Evolutionary conservation across 2,113 vertebrate species (phyloP), one percentile per base, ranked within the genome.

Genomic region (Brachionichthys hirsutus): DNA sequence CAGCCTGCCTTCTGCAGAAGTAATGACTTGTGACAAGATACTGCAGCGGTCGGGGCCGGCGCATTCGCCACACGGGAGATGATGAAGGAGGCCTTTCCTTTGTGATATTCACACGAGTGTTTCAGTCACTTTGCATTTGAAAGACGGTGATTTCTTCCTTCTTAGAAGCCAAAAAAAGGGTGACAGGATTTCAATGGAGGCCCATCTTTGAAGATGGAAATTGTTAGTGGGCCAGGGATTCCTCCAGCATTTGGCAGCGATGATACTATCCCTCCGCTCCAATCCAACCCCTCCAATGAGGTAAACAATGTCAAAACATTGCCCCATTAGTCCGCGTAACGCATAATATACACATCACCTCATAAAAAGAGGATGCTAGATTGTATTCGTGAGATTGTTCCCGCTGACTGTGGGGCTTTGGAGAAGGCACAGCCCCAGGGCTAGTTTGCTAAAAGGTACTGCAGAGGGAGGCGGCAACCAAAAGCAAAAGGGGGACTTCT

Each of bases 121-220:
- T 86, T 72, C 78, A 84, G 84, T 87, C 84, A 83, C 85, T 91
- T 89, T 88, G 87, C 86, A 89, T 89, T 83, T 90, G 85, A 91
- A 91, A 89, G 83, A 72, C 76, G 81, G 77, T 61, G 81, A 87
- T 83, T 88, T 80, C 57, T 77, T 56, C 80, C 69, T 59, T 67
- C 74, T 70, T n/a, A n/a, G 64, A 83, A 83, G 75, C 76, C 51
- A 59, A 63, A 73, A 75, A 75, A 73, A 83, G 65, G 77, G 54
- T 81, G 88, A 87, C 84, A 77, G 86, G 86, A 86, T 88, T 90
- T 86, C 89, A 91, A 91, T 90, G 82, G 89, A 85, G 85, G 70
- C 69, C 72, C 82, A 91, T 89, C 84, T 88, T 88, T 88, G 82
- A 87, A 86, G 83, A 66, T 38, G 56, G 70, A 78, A 77, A 88